phyloP scores from a whole-genome alignment of 2,113 vertebrate genomes.

The Thamnophis sirtalis region DNA sequence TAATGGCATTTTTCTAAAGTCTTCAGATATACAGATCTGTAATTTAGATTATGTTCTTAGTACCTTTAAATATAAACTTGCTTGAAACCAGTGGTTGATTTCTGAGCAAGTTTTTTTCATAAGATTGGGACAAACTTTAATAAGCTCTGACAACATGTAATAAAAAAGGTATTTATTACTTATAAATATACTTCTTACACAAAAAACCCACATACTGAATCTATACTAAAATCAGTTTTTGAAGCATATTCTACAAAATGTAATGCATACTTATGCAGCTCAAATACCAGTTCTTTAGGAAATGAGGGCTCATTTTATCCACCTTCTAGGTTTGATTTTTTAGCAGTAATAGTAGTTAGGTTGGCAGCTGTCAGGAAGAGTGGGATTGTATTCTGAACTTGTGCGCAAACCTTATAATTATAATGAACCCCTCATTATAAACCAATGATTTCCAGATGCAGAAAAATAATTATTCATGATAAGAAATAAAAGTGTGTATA shows the following conservation, averaged over 20 bases:
- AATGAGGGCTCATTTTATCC: not conserved
- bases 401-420: not conserved
- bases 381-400: not conserved
- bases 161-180: not conserved
- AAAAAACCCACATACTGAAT: not conserved
- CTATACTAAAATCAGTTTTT: not conserved
- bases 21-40: not conserved
- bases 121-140: not conserved
- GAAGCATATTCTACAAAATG: not conserved
- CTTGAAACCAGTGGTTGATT: not conserved
- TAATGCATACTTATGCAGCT: not conserved
- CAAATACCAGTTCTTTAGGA: not conserved
- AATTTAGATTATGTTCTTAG: not conserved
- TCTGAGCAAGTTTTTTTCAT: not conserved
- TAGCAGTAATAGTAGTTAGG: not conserved
- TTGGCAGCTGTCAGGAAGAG: slow-evolving; percentile 8
- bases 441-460: not conserved
- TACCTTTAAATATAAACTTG: not conserved
- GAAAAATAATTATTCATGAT: not conserved
- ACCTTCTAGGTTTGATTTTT: not conserved
- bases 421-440: not conserved
- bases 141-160: not conserved
- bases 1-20: not conserved
- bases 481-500: not conserved
- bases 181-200: not conserved